A percentile compares a stretch with the other conserved stretches of the same genome.
Conservation (phyloP, 2,797 vertebrate species). For the Heliangelus exortis region DNA sequence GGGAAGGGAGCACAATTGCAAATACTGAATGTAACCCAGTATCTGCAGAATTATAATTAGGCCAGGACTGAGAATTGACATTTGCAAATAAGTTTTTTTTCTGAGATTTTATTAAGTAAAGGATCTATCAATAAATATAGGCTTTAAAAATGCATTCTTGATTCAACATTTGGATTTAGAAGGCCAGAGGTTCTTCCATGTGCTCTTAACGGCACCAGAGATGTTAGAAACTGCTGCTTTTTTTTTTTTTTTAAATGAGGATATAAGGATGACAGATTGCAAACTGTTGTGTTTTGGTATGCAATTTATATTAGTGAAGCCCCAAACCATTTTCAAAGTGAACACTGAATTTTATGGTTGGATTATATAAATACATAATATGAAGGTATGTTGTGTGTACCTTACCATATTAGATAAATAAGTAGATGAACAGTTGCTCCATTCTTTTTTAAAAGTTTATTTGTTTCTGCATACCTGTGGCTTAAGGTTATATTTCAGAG, state of each 20-base stretch:
- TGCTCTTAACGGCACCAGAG: background rate
- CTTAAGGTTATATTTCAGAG: background rate
- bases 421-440: background rate
- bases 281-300: background rate
- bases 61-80: background rate
- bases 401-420: background rate
- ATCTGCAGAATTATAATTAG: background rate
- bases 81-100: background rate
- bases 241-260: background rate
- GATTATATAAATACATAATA: background rate
- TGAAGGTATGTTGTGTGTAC: background rate
- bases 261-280: background rate
- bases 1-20: background rate
- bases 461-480: background rate
- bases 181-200: background rate
- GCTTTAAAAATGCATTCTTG: background rate
- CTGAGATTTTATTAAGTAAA: background rate
- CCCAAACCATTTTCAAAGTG: background rate
- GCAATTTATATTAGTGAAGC: background rate
- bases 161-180: background rate
- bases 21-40: background rate
- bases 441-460: background rate
- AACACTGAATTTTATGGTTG: background rate
- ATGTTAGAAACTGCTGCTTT: background rate
- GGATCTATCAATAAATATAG: background rate